These are phyloP conservation scores for Rhingia rostrata DNA, from an alignment of 2,888 invertebrate genomes.

Conservation along the genomic window DNA sequence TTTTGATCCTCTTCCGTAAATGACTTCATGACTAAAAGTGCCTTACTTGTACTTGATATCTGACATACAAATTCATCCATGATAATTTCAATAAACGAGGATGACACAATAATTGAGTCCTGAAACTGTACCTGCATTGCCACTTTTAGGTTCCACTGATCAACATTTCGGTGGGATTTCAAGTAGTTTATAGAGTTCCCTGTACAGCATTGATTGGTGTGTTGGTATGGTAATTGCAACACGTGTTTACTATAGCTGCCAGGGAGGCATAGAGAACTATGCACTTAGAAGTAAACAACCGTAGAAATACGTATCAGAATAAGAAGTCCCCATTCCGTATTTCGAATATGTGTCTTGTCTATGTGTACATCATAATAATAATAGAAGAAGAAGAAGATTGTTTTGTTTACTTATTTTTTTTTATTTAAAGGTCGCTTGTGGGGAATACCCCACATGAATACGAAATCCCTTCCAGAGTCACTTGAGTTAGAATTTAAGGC, in stretches of 20 bases:
- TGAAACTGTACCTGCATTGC: background rate
- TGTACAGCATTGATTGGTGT: background rate
- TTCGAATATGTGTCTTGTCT: conserved; percentile 18
- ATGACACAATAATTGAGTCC: no score
- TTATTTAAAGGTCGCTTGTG: conserved; percentile 57
- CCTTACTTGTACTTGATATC: no score
- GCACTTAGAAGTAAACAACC: conserved; percentile 24
- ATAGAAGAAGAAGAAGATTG: conserved; percentile 21
- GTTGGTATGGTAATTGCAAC: conserved; percentile 21
- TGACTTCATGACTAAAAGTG: no score
- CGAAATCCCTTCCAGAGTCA: conserved; percentile 41
- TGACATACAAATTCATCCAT: no score
- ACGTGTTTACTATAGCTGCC: conserved; percentile 21
- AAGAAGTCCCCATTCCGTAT: conserved; percentile 37
- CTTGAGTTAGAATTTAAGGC: conserved; percentile 43
- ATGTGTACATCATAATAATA: conserved; percentile 42
- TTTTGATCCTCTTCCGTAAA: no score
- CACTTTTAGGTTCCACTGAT: conserved; percentile 13
- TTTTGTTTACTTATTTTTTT: conserved; percentile 13
- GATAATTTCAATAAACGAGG: no score
- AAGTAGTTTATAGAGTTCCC: background rate
- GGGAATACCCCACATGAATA: conserved; percentile 58
- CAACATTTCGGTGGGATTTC: background rate
- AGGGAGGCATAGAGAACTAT: conserved; percentile 7
- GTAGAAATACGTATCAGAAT: conserved; percentile 3